These are phyloP conservation scores for Drosophila sproati DNA, from an alignment of 1,140 invertebrate species.

Conservation along the genomic window DNA sequence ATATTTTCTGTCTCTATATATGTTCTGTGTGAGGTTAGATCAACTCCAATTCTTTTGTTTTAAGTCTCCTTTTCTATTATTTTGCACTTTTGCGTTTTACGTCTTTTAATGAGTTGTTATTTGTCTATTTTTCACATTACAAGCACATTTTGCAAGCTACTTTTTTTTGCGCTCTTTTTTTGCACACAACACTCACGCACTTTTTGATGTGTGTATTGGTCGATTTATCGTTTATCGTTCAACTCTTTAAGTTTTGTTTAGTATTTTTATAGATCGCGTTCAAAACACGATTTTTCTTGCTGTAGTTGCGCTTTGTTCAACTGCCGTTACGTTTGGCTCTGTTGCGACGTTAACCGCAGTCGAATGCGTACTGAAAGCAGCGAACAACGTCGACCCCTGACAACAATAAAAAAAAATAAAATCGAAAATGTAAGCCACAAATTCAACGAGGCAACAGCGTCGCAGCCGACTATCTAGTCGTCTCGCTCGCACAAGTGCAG, in stretches of 20 bases:
- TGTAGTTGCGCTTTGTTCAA: constrained; percentile 23
- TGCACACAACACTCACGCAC: constrained; percentile 3
- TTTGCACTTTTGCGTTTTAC: constrained; percentile 3
- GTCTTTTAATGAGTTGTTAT: background rate
- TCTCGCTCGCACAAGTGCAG: constrained; percentile 45
- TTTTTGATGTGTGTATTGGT: constrained; percentile 25
- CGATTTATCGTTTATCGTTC: constrained; percentile 28
- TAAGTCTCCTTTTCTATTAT: constrained; percentile 5
- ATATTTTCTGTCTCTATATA: background rate
- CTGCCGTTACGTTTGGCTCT: constrained; percentile 58
- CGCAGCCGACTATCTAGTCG: constrained; percentile 9
- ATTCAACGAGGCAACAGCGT: background rate
- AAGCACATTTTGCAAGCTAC: constrained; percentile 42
- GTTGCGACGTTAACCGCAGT: constrained; percentile 70
- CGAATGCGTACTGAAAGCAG: constrained; percentile 70
- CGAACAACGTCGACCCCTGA: constrained; percentile 49
- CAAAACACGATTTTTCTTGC: constrained; percentile 13
- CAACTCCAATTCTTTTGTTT: constrained; percentile 6
- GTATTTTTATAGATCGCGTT: constrained; percentile 25
- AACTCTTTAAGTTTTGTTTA: constrained; percentile 11
- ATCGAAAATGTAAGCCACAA: constrained; percentile 40
- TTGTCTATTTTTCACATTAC: constrained; percentile 26
- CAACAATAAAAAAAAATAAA: constrained; percentile 57
- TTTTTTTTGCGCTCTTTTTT: constrained; percentile 23
- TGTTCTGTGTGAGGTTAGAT: constrained; percentile 41